Base-by-base conservation (phyloP, 2,113 vertebrate species). In the Equus przewalskii region DNA sequence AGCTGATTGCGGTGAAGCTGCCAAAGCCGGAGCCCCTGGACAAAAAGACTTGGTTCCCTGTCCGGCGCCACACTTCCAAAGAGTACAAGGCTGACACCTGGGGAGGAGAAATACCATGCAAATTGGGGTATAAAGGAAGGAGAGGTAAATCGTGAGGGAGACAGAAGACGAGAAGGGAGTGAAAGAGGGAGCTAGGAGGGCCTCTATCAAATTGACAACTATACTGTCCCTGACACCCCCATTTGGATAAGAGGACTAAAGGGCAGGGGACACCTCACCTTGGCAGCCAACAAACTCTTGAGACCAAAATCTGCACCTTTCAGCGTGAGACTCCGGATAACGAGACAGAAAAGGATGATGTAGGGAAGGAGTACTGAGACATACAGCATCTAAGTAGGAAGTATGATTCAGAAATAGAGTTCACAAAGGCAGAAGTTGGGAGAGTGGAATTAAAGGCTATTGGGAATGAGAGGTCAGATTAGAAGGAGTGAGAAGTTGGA, bases 1-100 rank as follows among this genome's bases (percentile, higher is more conserved):
- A 99, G 56, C 99, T 99, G 97, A 99, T 99, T 6, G 99, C 99
- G 0, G 99, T 99, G 81, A 99, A 98, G 60, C 99, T 99, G 3
- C 99, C 99, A 0, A 99, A 99, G 73, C 99, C 99, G 0, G 99
- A 98, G 46, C 99, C 99, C 65, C 99, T 94, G 6, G 99, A 99
- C 15, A 99, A 99, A 97, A 99, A 99, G 7, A 99, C 98, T 96
- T 99, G 99, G 0, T 99, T 99, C 58, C 99, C 99, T 0, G 99
- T 99, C 95, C 99, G 99, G 3, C 99, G 98, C 99, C 99, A 99
- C 91, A 99, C 99, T 94, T 99, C 98, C 8, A 99, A 14, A 8
- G 99, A 98, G 5, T 76, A 97, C 99, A 98, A 99, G 58, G 99
- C 98, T 92, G 99, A 97, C 83, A 99, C 75, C 99, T 99, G 96